Evolutionary conservation across 2,888 invertebrate genomes (phyloP), one percentile per base, ranked within the genome.

Genomic region (Tuta absoluta): DNA sequence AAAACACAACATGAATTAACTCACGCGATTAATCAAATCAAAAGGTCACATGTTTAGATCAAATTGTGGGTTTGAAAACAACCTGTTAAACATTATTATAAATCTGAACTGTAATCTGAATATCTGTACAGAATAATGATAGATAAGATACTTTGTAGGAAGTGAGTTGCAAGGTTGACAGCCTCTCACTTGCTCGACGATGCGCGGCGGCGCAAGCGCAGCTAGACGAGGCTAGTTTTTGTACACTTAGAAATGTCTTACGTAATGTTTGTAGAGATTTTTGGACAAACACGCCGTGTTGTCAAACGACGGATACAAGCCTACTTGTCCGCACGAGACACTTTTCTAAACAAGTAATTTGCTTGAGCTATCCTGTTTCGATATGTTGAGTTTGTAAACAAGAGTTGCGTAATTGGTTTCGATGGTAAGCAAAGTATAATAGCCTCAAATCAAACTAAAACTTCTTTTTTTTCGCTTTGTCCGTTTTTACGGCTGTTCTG

Each of bases 161-260:
- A 80, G 80, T 78, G 75, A 70, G 73, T 73, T 23, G 57, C 81
- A 81, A 81, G 81, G 81, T 75, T 77, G 78, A 75, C 79, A 67
- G 72, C 75, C 74, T 77, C 80, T 78, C 80, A 79, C 80, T 67
- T 64, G 63, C 17, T 73, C 74, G 68, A 63, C 74, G 72, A 74
- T 72, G 75, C 69, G 72, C 69, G 74, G 71, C 77, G 28, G 58
- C 74, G 71, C 77, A 21, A 41, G 66, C 66, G 66, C 66, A 71
- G 75, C 75, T 70, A 71, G 69, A 56, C 69, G 69, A 68, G 67
- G 68, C 71, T 72, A 72, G 64, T 64, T 71, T 69, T 70, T 66
- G 56, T 56, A 56, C 56, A 56, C 56, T 65, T 48, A 58, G 53
- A 63, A 57, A 57, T 23, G 48, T 33, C 8, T 63, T 63, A 33